A percentile compares a stretch with the other conserved stretches of the same genome.
These are phyloP conservation scores for Pangasius krempfi DNA, from an alignment of 2,797 vertebrate species.

Conservation along the genomic window DNA sequence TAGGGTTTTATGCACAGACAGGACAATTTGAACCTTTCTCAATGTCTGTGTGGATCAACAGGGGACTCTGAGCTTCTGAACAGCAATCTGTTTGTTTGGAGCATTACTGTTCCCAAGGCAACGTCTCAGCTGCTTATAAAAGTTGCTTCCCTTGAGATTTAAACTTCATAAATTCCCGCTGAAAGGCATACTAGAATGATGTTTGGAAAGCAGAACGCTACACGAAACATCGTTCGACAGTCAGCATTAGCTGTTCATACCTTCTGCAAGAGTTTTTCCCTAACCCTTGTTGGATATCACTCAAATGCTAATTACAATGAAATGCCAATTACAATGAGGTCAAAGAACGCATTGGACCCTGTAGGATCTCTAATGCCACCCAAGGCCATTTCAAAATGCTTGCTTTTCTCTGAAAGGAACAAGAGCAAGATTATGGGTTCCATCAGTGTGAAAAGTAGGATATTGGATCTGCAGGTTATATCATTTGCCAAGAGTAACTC, in stretches of 20 bases:
- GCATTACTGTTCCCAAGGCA: slow-evolving; percentile 44
- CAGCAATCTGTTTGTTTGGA: slow-evolving; percentile 32
- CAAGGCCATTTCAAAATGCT: slow-evolving; percentile 28
- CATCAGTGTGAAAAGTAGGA: slow-evolving; percentile 33
- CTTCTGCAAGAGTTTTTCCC: neutral
- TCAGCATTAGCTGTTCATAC: neutral
- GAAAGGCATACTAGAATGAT: neutral
- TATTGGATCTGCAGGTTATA: slow-evolving; percentile 40
- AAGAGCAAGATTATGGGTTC: slow-evolving; percentile 23
- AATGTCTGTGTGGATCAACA: slow-evolving; percentile 16
- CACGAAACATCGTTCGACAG: neutral
- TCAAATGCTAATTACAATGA: slow-evolving; percentile 5
- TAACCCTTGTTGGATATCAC: neutral
- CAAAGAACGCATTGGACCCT: slow-evolving; percentile 26
- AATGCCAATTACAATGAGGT: slow-evolving; percentile 43
- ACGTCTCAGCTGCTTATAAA: slow-evolving; percentile 35
- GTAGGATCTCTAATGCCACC: neutral
- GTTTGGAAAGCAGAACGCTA: neutral
- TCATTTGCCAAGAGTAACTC: slow-evolving; percentile 6
- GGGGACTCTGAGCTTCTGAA: slow-evolving; percentile 15
- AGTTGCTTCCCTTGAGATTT: slow-evolving; percentile 31
- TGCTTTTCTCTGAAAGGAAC: slow-evolving; percentile 29
- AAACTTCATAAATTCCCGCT: slow-evolving; percentile 21
- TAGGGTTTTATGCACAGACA: neutral
- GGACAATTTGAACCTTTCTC: slow-evolving; percentile 12